Base-by-base conservation (phyloP, 1,140 invertebrate genomes). In the Neuroterus valhalla region DNA sequence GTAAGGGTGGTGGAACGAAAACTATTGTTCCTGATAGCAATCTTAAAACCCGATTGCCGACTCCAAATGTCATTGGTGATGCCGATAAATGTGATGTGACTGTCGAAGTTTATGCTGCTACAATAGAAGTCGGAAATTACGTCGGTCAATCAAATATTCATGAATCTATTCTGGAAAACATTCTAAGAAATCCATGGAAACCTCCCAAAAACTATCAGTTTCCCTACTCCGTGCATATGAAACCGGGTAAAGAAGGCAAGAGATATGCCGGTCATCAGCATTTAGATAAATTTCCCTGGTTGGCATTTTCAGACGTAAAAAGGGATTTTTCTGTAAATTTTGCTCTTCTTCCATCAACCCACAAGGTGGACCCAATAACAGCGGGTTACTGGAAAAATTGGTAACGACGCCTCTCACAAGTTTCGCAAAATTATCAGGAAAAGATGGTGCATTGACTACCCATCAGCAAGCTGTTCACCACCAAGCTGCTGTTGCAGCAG, bases 91-190 rank as follows among this genome's bases (percentile, higher is more conserved):
- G 26, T 31, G 26, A 31, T 31, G 26, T 31, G 5, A 31, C 2
- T 31, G 23, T 75, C 38, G 31, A 19, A n/a, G n/a, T 48, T 12
- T 11, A 67, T 45, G 17, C 38, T 70, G 21, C 17, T n/a, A 3
- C 69, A 21, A 15, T 50, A 78, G 69, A 70, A 42, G 52, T 70
- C 38, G 69, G 69, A 15, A 55, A 52, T 11, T 70, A 55, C 8
- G n/a, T 52, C n/a, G 69, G 48, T 8, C 21, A 46, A 10, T 15
- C 3, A n/a, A 31, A 31, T 31, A 31, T 31, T 31, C 23, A 52
- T 38, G 46, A 70, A 31, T 55, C 10, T 6, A 55, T 26, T 3
- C 42, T 52, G 38, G 38, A 70, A 21, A 23, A 19, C 14, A n/a
- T 46, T 8, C 26, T 70, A 55, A 2, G 10, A 52, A 52, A 66